These are phyloP conservation scores for Anticlea derivata DNA, from an alignment of 2,888 invertebrate genomes.

Conservation along the genomic window DNA sequence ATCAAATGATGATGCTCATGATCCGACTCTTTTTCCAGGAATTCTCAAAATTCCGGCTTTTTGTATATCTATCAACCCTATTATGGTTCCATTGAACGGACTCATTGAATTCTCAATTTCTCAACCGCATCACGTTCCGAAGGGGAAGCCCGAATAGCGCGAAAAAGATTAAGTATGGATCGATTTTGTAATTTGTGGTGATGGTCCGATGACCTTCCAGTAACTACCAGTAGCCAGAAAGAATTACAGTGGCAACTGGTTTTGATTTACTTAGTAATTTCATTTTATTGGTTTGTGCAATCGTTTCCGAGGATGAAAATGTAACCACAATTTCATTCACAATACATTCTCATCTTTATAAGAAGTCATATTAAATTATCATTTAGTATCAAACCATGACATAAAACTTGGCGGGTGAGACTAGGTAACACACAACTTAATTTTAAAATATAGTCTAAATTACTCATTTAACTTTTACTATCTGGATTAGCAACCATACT, in stretches of 20 bases:
- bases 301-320: too few relatives aligned
- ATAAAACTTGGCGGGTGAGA: too few relatives aligned
- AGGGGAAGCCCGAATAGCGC: slow-evolving; percentile 22
- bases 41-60: background rate
- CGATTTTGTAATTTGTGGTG: slow-evolving; percentile 33
- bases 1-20: too few relatives aligned
- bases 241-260: slow-evolving; percentile 6
- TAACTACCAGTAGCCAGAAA: background rate
- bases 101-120: slow-evolving; percentile 16
- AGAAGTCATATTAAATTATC: too few relatives aligned
- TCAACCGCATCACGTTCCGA: slow-evolving; percentile 33
- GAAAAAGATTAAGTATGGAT: slow-evolving; percentile 32
- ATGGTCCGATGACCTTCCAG: slow-evolving; percentile 23
- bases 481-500: too few relatives aligned
- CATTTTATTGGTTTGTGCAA: background rate
- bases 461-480: too few relatives aligned
- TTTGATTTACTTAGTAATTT: slow-evolving; percentile 7
- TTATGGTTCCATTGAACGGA: slow-evolving; percentile 16
- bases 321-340: too few relatives aligned
- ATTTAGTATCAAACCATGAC: too few relatives aligned
- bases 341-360: too few relatives aligned
- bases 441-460: too few relatives aligned
- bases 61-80: background rate
- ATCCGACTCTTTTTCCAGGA: too few relatives aligned
- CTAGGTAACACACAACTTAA: too few relatives aligned